phyloP scores from a whole-genome alignment of 64 coral and sea anemone species.

The Montipora sp. region DNA sequence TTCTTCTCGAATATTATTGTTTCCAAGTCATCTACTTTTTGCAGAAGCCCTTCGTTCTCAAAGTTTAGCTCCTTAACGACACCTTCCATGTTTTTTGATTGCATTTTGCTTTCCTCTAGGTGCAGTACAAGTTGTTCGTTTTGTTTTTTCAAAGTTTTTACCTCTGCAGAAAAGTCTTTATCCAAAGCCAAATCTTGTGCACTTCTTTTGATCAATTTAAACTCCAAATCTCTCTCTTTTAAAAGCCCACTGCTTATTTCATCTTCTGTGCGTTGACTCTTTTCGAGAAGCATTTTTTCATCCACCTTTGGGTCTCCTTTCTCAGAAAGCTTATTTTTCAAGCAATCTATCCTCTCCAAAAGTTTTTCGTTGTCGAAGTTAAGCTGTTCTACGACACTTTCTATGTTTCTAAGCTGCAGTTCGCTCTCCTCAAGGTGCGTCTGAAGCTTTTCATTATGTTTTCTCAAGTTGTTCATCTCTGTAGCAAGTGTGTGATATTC shows the following conservation, averaged over 20 bases:
- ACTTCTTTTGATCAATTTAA: background rate
- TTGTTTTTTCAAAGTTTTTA: background rate
- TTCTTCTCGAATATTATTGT: background rate
- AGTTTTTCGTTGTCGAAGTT: slow-evolving; percentile 6
- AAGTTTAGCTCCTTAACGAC: background rate
- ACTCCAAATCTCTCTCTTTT: background rate
- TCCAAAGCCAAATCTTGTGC: background rate
- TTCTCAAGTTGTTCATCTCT: background rate
- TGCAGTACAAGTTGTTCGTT: background rate
- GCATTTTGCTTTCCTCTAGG: background rate
- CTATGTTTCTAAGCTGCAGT: background rate
- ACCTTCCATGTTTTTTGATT: background rate
- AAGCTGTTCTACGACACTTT: background rate
- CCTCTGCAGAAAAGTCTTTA: background rate
- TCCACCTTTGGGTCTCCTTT: background rate
- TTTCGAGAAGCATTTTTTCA: too few relatives aligned
- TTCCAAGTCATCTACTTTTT: background rate
- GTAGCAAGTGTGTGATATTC: background rate
- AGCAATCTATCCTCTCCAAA: background rate
- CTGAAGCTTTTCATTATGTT: background rate
- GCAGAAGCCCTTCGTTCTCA: background rate
- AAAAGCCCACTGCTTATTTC: background rate
- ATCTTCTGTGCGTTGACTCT: background rate
- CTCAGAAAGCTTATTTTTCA: background rate
- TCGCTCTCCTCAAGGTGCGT: background rate